A percentile compares a stretch with the other conserved stretches of the same genome.
Evolutionary conservation across 2,888 invertebrate genomes (phyloP).

Genomic region (Caenorhabditis uteleia): DNA sequence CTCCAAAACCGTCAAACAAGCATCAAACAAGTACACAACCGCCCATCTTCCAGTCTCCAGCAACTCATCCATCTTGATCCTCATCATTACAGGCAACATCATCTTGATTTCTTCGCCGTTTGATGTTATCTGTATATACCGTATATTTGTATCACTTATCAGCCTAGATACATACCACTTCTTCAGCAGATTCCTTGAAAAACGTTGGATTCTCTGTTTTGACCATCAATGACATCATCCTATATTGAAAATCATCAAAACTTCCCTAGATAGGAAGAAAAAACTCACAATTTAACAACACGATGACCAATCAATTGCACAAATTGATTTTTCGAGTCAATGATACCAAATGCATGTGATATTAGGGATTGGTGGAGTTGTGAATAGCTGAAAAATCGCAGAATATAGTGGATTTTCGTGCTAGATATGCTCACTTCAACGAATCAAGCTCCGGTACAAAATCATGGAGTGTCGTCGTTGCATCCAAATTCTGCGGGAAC

Average conservation of each 20-base stretch:
- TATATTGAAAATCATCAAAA: not conserved
- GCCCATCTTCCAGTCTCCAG: not conserved
- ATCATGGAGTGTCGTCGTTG: not conserved
- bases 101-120: conserved; percentile 4
- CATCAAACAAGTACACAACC: conserved; percentile 3
- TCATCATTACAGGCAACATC: conserved; percentile 7
- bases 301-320: conserved; percentile 25
- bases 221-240: conserved; percentile 29
- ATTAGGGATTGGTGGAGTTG: conserved; percentile 17
- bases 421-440: conserved; percentile 4
- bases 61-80: not conserved
- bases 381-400: conserved; percentile 20
- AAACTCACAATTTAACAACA: conserved; percentile 25
- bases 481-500: conserved; percentile 1
- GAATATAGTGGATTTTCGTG: not conserved
- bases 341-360: conserved; percentile 12
- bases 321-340: conserved; percentile 9
- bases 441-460: conserved; percentile 10
- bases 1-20: conserved; percentile 1
- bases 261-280: not conserved
- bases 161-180: not conserved
- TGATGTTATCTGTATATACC: too few species aligned
- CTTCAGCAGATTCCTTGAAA: conserved; percentile 1
- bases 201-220: conserved; percentile 14
- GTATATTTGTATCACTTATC: too few species aligned